Percentiles rank a stretch among this genome's conserved stretches.
These are phyloP conservation scores for Sebastes minor DNA, from an alignment of 2,797 vertebrate genomes.

Conservation along the genomic window DNA sequence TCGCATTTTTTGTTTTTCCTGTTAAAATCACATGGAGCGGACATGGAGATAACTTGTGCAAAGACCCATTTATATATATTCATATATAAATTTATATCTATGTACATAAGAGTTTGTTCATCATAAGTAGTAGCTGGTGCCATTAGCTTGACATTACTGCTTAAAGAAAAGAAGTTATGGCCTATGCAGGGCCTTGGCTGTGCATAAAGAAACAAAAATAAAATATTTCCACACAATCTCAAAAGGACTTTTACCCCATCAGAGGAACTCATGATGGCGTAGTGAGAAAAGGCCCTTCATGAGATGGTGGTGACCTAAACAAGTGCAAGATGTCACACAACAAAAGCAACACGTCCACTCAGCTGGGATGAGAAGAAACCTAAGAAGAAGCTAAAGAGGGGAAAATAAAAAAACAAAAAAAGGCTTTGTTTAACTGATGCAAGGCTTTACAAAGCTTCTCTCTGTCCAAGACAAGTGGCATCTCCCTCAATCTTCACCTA, in stretches of 20 bases:
- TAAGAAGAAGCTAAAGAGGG: constrained; percentile 7
- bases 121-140: constrained; percentile 77
- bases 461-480: constrained; percentile 7
- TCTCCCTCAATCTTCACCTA: constrained; percentile 1
- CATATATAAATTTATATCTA: constrained; percentile 81
- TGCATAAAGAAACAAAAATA: constrained; percentile 56
- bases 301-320: constrained; percentile 29
- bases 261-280: constrained; percentile 26
- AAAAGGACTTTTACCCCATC: constrained; percentile 39
- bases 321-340: constrained; percentile 57
- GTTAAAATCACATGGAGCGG: constrained; percentile 80
- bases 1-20: constrained; percentile 69
- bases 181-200: constrained; percentile 61
- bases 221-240: constrained; percentile 62
- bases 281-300: not conserved
- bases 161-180: constrained; percentile 61
- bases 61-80: constrained; percentile 83
- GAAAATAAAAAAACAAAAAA: constrained; percentile 4
- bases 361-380: constrained; percentile 5
- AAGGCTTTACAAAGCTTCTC: constrained; percentile 36
- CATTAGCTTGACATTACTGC: constrained; percentile 75
- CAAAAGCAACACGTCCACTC: constrained; percentile 14
- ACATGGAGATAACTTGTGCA: constrained; percentile 85
- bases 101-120: constrained; percentile 76
- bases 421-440: constrained; percentile 36